phyloP scores from a whole-genome alignment of 2,888 invertebrate genomes.

The Cheilosia variabilis region DNA sequence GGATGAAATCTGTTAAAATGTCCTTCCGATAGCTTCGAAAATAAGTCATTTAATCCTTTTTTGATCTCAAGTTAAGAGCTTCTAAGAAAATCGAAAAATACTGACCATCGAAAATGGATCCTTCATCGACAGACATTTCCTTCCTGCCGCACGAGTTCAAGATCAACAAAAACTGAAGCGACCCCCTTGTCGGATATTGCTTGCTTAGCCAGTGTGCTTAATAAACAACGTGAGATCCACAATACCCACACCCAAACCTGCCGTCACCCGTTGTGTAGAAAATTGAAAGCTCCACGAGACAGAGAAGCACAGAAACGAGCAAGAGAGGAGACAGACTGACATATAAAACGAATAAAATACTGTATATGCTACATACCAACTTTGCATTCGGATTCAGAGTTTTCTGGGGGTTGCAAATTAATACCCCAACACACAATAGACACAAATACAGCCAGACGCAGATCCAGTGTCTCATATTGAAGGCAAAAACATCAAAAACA shows the following conservation, averaged over 20 bases:
- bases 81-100: no score
- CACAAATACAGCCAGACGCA: slow-evolving; percentile 13
- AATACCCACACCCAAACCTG: slow-evolving; percentile 1
- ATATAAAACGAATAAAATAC: slow-evolving; percentile 17
- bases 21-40: no score
- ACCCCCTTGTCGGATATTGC: slow-evolving; percentile 15
- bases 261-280: neutral
- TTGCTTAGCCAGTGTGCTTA: slow-evolving; percentile 24
- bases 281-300: neutral
- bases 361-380: slow-evolving; percentile 11
- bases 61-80: no score
- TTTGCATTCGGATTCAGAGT: slow-evolving; percentile 10
- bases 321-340: neutral
- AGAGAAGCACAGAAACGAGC: neutral
- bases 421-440: slow-evolving; percentile 9
- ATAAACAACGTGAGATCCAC: slow-evolving; percentile 40
- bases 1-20: no score
- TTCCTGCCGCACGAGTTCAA: no score
- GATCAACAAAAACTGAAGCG: neutral
- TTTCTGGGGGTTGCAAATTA: slow-evolving; percentile 39
- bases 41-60: no score
- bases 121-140: no score
- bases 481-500: slow-evolving; percentile 16
- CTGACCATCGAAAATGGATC: no score
- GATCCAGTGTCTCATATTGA: neutral